Base-by-base conservation (phyloP, 1,140 invertebrate genomes). In the Neodiprion fabricii region DNA sequence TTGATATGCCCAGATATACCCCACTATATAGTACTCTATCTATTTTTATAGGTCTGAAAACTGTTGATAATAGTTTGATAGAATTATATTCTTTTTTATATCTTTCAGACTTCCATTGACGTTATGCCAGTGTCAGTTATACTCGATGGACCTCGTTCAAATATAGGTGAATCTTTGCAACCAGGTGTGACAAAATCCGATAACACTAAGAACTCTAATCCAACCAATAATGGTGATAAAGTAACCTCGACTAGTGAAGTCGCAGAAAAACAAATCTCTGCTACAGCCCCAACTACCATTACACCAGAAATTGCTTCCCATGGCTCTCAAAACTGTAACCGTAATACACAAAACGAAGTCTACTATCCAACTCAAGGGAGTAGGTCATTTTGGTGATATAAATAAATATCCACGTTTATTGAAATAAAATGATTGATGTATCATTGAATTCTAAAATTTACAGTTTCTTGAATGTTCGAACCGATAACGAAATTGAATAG, bases 121-220 rank as follows among this genome's bases (percentile, higher is more conserved):
- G 73, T 72, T 47, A 48, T 67, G 66, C 76, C 76, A 67, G 70
- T 75, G 10, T 53, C 73, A 23, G 68, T 77, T 21, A 23, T 75
- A 14, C 47, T 74, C 17, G 76, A 77, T 28, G 74, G 74, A 66
- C 17, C 66, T 48, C 65, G 40, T 21, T 28, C 73, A 65, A n/a
- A 49, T 53, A n/a, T 17, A 17, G 47, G 11, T 9, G 53, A 61
- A 61, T 61, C 53, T 17, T 17, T 61, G 53, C 53, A 61, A 61
- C n/a, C n/a, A 14, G 53, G n/a, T 14, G 53, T 17, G n/a, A 14
- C 53, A 17, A 61, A 61, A 9, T 14, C 11, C 11, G 53, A 61
- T 12, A 17, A 61, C 11, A 61, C 11, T 17, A 7, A 61, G 4
- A 17, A 4, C n/a, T 12, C 53, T 61, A 61, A 61, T 61, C 11